A percentile compares a stretch with the other conserved stretches of the same genome.
phyloP scores from a whole-genome alignment of 2,113 vertebrate species.

The Sinocyclocheilus grahami region DNA sequence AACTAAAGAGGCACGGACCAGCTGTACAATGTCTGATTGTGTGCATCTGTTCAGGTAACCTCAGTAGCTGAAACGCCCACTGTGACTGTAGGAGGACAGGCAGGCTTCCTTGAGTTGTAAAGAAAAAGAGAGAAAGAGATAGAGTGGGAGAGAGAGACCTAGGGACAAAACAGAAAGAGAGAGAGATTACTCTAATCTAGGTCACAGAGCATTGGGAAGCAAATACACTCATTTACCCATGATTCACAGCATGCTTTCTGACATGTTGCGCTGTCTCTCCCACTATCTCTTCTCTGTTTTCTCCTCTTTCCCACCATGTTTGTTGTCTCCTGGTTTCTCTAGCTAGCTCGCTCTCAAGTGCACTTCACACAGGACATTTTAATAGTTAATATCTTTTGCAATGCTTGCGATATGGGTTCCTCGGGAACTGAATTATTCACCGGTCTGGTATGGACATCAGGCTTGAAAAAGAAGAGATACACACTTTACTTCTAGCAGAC shows the following conservation, averaged over 20 bases:
- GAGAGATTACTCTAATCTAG: conserved; percentile 77
- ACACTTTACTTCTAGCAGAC: too few species aligned
- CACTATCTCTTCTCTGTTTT: conserved; percentile 6
- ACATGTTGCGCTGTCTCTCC: conserved; percentile 48
- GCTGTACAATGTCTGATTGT: conserved; percentile 26
- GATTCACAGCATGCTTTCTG: conserved; percentile 65
- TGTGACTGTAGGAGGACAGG: conserved; percentile 41
- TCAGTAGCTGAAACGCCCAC: conserved; percentile 23
- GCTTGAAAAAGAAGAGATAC: too few species aligned
- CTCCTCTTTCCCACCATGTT: conserved; percentile 8
- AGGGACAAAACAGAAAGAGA: conserved; percentile 43
- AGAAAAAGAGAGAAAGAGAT: conserved; percentile 30
- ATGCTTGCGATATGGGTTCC: conserved; percentile 31
- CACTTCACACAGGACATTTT: conserved; percentile 18
- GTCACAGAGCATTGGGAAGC: conserved; percentile 77
- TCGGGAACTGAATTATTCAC: conserved; percentile 39
- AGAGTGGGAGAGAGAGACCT: conserved; percentile 39
- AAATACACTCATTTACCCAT: conserved; percentile 71
- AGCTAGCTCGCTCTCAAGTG: not conserved
- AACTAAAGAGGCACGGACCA: conserved; percentile 25
- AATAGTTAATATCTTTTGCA: conserved; percentile 46
- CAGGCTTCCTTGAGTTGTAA: conserved; percentile 14
- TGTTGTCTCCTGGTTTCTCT: not conserved
- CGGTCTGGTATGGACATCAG: not conserved
- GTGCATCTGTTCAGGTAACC: conserved; percentile 32